phyloP scores from a whole-genome alignment of 1,140 invertebrate genomes.

The Amyelois transitella region DNA sequence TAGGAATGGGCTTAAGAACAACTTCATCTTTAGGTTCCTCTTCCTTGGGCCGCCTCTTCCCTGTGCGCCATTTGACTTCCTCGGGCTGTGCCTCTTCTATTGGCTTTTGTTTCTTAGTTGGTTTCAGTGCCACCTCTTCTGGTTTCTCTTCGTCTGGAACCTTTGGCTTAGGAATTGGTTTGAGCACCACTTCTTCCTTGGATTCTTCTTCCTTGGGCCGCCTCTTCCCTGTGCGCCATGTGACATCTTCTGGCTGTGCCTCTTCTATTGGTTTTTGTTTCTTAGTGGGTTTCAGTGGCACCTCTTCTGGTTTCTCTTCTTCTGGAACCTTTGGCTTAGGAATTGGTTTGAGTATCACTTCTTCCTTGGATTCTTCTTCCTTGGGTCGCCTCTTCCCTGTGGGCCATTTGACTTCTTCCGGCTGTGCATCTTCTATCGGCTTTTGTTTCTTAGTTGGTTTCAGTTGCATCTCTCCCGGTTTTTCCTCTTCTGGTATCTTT shows the following conservation, averaged over 20 bases:
- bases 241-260: slow-evolving; percentile 25
- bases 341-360: slow-evolving; percentile 12
- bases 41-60: slow-evolving; percentile 38
- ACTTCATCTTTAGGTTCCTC: slow-evolving; percentile 22
- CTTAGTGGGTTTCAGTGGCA: slow-evolving; percentile 18
- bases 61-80: slow-evolving; percentile 57
- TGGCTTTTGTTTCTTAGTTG: slow-evolving; percentile 40
- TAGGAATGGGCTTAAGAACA: slow-evolving; percentile 21
- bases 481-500: slow-evolving; percentile 13
- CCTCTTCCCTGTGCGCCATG: slow-evolving; percentile 37
- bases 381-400: slow-evolving; percentile 11
- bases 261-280: slow-evolving; percentile 30
- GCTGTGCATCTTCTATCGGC: slow-evolving; percentile 4
- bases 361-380: slow-evolving; percentile 15
- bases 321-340: slow-evolving; percentile 7
- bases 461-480: slow-evolving; percentile 10
- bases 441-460: slow-evolving; percentile 15
- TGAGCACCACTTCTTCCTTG: slow-evolving; percentile 45
- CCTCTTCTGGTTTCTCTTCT: slow-evolving; percentile 13
- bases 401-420: slow-evolving; percentile 13
- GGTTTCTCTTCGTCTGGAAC: slow-evolving; percentile 22
- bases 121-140: slow-evolving; percentile 50
- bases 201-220: slow-evolving; percentile 26
- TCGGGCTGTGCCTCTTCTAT: slow-evolving; percentile 42
- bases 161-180: slow-evolving; percentile 50